Conservation (phyloP, 2,797 vertebrate species). For the Ctenopoma multispine region DNA sequence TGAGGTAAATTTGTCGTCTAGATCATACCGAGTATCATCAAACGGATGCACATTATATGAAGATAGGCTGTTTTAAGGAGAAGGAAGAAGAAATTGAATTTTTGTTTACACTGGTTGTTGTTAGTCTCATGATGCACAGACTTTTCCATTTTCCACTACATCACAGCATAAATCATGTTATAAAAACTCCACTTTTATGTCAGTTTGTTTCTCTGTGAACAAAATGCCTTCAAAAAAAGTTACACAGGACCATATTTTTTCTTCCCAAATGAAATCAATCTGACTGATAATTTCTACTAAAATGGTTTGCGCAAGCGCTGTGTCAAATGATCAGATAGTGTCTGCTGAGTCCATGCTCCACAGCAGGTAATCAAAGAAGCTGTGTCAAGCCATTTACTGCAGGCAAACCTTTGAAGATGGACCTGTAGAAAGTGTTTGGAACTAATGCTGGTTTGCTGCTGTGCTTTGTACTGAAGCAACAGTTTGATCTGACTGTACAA, state of each 20-base stretch:
- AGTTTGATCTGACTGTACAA: conserved; percentile 37
- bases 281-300: conserved; percentile 6
- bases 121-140: conserved; percentile 17
- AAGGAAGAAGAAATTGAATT: conserved; percentile 48
- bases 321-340: conserved; percentile 21
- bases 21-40: conserved; percentile 53
- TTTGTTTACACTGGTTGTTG: conserved; percentile 47
- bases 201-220: conserved; percentile 16
- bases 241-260: not conserved
- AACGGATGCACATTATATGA: conserved; percentile 51
- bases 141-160: conserved; percentile 17
- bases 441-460: conserved; percentile 21
- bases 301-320: conserved; percentile 16
- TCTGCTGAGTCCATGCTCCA: conserved; percentile 21
- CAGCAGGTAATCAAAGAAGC: conserved; percentile 20
- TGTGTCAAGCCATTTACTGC: conserved; percentile 25
- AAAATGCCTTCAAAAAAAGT: conserved; percentile 22
- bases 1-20: conserved; percentile 40
- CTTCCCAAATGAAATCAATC: conserved; percentile 12
- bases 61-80: conserved; percentile 45
- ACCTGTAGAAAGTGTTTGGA: conserved; percentile 17
- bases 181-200: conserved; percentile 28
- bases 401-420: conserved; percentile 40
- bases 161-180: conserved; percentile 20
- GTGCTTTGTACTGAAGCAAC: conserved; percentile 30